Evolutionary conservation across 2,797 vertebrate genomes (phyloP), one percentile per base, ranked within the genome.

Genomic region (Amphiprion clarkii): DNA sequence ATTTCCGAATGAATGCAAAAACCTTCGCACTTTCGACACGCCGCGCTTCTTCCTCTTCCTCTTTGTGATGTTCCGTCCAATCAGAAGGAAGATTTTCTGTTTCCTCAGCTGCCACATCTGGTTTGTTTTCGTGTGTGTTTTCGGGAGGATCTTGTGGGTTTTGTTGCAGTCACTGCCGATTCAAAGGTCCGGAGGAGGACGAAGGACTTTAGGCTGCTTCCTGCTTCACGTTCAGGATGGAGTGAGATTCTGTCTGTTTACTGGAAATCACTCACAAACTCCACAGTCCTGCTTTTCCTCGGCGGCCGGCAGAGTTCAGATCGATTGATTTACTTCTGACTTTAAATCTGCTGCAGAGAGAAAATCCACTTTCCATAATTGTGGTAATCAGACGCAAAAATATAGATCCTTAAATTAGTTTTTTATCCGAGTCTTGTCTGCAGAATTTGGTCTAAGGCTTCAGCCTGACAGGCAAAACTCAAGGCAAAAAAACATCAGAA

Each of bases 1-100:
- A 53, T 83, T 79, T 86, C 60, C 36, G n/a, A 12, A 84, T 74
- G 81, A 92, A 93, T 82, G 90, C 85, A 77, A 87, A 79, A 39
- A 85, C 83, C 64, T 67, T 67, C 57, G 87, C 90, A 92, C 91
- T 90, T 92, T 92, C 71, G n/a, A 69, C 86, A 85, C 84, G 6
- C 71, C 4, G 67, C 69, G 89, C 92, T 91, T 69, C 84, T 91
- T 86, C 79, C 73, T 44, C 42, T 3, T 17, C 92, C 90, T 69
- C 84, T 91, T 86, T 60, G 62, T 79, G 73, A 82, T 74, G 79
- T 86, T 70, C 75, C 55, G 74, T 92, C 88, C 51, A 78, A 67
- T 81, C 78, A 79, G 71, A 70, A 3, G 27, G 52, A 52, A 72
- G 60, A 62, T 39, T 8, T 72, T 54, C 2, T 21, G 57, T 72